These are phyloP conservation scores for Erynnis tages DNA, from an alignment of 2,888 invertebrate species.

Conservation along the genomic window DNA sequence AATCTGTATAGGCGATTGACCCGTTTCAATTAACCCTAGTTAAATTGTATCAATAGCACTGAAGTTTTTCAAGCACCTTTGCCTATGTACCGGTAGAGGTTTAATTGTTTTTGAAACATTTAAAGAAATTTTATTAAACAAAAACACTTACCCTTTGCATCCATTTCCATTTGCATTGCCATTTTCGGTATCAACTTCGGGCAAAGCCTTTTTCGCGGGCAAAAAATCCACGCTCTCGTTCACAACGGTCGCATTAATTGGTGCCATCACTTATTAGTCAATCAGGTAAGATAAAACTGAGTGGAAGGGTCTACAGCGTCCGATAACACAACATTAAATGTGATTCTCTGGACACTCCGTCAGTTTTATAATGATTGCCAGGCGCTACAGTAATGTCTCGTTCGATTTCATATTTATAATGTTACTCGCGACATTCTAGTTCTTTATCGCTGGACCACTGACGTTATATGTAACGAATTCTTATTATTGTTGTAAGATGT, in stretches of 20 bases:
- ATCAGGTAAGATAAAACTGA: slow-evolving; percentile 31
- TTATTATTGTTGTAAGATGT: slow-evolving; percentile 2
- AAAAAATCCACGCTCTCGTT: slow-evolving; percentile 53
- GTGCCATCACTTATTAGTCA: slow-evolving; percentile 61
- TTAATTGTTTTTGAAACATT: no score
- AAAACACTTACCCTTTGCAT: slow-evolving; percentile 47
- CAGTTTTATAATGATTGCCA: slow-evolving; percentile 59
- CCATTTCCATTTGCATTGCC: slow-evolving; percentile 52
- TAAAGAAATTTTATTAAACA: not conserved
- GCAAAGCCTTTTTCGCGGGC: slow-evolving; percentile 59
- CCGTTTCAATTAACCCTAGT: slow-evolving; percentile 34
- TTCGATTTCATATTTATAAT: slow-evolving; percentile 14
- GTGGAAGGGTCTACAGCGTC: slow-evolving; percentile 47
- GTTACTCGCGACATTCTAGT: slow-evolving; percentile 6
- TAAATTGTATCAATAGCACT: slow-evolving; percentile 20
- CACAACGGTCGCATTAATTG: slow-evolving; percentile 61
- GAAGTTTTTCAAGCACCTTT: no score
- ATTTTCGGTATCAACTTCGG: slow-evolving; percentile 67
- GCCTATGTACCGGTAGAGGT: no score
- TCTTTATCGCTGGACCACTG: slow-evolving; percentile 13
- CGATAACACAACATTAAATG: slow-evolving; percentile 65
- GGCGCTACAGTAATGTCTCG: slow-evolving; percentile 33
- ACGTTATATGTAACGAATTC: not conserved
- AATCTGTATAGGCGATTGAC: slow-evolving; percentile 5
- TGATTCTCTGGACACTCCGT: slow-evolving; percentile 43